Base-by-base conservation (phyloP, 1,140 invertebrate genomes). In the Psilanteris sp. region DNA sequence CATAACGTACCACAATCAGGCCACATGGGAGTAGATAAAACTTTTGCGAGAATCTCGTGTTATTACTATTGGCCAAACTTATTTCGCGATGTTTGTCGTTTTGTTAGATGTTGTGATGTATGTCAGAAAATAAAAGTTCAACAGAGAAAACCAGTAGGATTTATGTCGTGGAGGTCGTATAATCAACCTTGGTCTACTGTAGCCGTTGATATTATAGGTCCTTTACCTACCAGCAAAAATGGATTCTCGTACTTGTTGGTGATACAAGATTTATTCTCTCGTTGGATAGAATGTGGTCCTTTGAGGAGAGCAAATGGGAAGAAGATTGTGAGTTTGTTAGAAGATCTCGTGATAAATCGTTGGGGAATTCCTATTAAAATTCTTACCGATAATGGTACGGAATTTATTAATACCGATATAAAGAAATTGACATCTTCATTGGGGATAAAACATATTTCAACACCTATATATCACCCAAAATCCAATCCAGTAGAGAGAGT, bases 401-500 rank as follows among this genome's bases (percentile, higher is more conserved):
- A 67, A 29, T 61, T 61, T 26, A 15, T 14, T n/a, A n/a, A n/a
- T n/a, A n/a, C n/a, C n/a, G n/a, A n/a, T n/a, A n/a, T n/a, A n/a
- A n/a, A n/a, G n/a, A 18, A 31, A 7, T 4, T 43, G 0, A 11
- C 52, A 4, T 8, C 10, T 1, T 5, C 1, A 3, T 10, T 4
- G 11, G 34, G 36, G 1, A 29, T 32, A 2, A 4, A 11, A 5
- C 37, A 22, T 2, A 7, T 81, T 84, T 87, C 57, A 81, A 87
- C 36, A 81, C 88, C 0, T 9, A 5, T 22, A 1, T 57, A 57
- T 32, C 13, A 7, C 2, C 37, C 52, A n/a, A 71, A 81, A 22
- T 73, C 83, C 0, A 88, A 89, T 34, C 85, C 83, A 1, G 83
- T 82, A 0, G 87, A 88, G 67, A 39, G 86, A 0, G 83, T 78